Evolutionary conservation across 2,888 invertebrate species (phyloP), one percentile per base, ranked within the genome.

Genomic region (Hirtodrosophila cameraria): DNA sequence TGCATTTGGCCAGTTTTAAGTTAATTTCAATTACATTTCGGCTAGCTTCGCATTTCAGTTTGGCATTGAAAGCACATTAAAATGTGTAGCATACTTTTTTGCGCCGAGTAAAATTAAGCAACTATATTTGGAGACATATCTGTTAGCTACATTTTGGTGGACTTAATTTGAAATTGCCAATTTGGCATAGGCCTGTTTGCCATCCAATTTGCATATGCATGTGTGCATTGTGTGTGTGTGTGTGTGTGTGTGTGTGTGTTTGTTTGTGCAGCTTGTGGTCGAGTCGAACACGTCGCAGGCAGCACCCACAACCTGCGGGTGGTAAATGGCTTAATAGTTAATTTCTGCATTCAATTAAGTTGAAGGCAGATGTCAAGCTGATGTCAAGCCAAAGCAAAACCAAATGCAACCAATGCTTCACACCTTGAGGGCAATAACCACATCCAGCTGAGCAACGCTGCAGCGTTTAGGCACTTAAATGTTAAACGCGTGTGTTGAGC

Each of bases 301-400:
- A n/a, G 45, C 48, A 36, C 45, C 41, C 54, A 20, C 35, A 33
- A 42, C 8, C 13, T 28, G 33, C 27, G 12, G 23, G 12, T 52
- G 53, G 33, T 42, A 77, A 71, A 43, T 63, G 54, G 54, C 35
- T 67, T 41, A 58, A 67, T 68, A 60, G 75, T 72, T 77, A 77
- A 81, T 72, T 81, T 75, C n/a, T 55, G 61, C 52, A 72, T 68
- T 81, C 72, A 81, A 81, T 77, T 77, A 64, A 46, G 59, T 41
- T 38, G 30, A 52, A 45, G 27, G 12, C 49, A 49, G 31, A 12
- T 8, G 31, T 18, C 38, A 60, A 23, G n/a, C 49, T 12, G 7
- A 15, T 18, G 18, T 9, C 20, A 35, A 9, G 12, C 16, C n/a
- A n/a, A n/a, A n/a, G n/a, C n/a, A n/a, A 48, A 20, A 2, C 12